Evolutionary conservation across 2,888 invertebrate species (phyloP), one percentile per base, ranked within the genome.

Genomic region (Drosophila formosana): DNA sequence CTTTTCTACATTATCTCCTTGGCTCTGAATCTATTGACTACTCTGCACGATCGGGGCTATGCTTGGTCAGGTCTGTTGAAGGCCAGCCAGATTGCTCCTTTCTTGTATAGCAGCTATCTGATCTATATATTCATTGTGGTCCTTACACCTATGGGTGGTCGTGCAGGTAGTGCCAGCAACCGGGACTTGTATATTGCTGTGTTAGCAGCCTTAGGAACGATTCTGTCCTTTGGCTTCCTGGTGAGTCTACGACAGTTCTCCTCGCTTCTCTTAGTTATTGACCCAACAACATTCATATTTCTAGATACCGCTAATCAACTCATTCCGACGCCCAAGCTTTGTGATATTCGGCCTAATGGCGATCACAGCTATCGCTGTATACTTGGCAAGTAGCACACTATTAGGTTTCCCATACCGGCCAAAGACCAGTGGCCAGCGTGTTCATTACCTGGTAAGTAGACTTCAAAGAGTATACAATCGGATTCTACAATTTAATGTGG

Each of bases 101-200:
- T 92, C 50, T 63, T 93, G 1, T 91, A 93, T 56, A 86, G 92
- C 5, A 81, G 93, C 9, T 94, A 94, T 78, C 74, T 93, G 13
- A 89, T 93, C 26, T 90, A 93, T 70, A 90, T 91, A 3, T 90
- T 93, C n/a, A 90, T 93, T 39, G 91, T 91, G 39, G 91, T 93
- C 50, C 93, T 95, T 57, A 93, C 94, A 7, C 95, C 95, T 0
- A 93, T 95, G 75, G 93, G 94, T 92, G 95, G 94, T 1, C 91
- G 94, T 4, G 89, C 11, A 9, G 77, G 78, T n/a, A 90, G 93
- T 4, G 79, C 82, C 1, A 73, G 89, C 4, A 93, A 93, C 77
- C 94, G 95, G 0, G 95, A 95, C 78, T 63, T 94, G 2, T 81
- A 94, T 32, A 92, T 95, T 68, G 93, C 92, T 4, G 85, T 90